Evolutionary conservation across 2,888 invertebrate genomes (phyloP), one percentile per base, ranked within the genome.

Genomic region (Rhabditophanes sp.): DNA sequence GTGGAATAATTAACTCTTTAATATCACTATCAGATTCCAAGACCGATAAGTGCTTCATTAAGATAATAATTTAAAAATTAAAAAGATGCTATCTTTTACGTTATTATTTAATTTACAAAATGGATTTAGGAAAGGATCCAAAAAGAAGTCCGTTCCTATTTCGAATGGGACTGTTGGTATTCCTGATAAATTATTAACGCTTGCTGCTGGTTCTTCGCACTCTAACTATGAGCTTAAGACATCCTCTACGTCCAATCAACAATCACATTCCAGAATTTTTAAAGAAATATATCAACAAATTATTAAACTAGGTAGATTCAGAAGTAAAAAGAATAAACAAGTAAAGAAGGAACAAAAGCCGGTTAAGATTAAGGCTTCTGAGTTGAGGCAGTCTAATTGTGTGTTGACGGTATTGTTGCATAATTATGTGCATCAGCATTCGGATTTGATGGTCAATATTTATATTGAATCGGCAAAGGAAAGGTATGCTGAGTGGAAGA

Each of bases 401-500:
- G 43, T 62, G 9, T 37, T 62, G 15, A 56, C 54, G 3, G 57
- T 59, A 2, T 44, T 45, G 20, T 35, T 62, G 21, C 34, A 50
- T 23, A 48, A 53, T 14, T 46, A 50, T 9, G 37, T 51, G 17
- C 62, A 61, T 30, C 50, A 56, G 27, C 55, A 60, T 37, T 55
- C 57, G 46, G 50, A 53, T 24, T 40, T 46, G 33, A 56, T 59
- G 48, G 47, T 52, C 11, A 46, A 42, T 20, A 50, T 50, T 31
- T 62, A 63, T 35, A 50, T 62, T 42, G 43, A 41, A 16, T 42
- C 43, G 16, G 62, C 62, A 5, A 46, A 44, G 15, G 43, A 49
- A 20, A 21, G 44, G 9, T 44, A 36, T 25, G 44, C 46, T 15
- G 16, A 26, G n/a, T 20, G 18, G 12, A 30, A 38, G 12, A 23